Conservation (phyloP, 2,888 invertebrate species). For the Byasa hedistus region DNA sequence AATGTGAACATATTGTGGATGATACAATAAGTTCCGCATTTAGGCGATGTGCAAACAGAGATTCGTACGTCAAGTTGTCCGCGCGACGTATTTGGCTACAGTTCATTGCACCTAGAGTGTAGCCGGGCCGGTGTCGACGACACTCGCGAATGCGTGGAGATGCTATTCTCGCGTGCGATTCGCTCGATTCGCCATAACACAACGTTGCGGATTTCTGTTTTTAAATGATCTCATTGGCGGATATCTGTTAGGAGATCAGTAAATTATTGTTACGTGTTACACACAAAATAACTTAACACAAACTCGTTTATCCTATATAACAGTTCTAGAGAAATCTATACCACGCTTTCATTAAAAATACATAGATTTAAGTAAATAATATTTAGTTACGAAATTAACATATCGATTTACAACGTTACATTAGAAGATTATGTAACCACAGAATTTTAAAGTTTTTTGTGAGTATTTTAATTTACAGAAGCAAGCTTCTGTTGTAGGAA, state of each 20-base stretch:
- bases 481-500: too few relatives aligned
- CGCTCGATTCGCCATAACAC: neutral
- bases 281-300: neutral
- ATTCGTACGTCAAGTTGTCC: neutral
- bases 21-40: too few relatives aligned
- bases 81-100: constrained; percentile 17
- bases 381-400: too few relatives aligned
- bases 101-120: constrained; percentile 20
- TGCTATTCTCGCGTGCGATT: constrained; percentile 18
- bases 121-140: constrained; percentile 20
- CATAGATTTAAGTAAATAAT: too few relatives aligned
- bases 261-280: neutral
- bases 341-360: too few relatives aligned
- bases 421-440: too few relatives aligned
- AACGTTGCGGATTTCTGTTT: constrained; percentile 4
- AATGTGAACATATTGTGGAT: too few relatives aligned
- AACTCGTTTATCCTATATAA: neutral
- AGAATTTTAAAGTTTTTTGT: too few relatives aligned
- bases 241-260: neutral
- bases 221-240: neutral
- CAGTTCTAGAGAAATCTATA: neutral
- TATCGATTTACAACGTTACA: too few relatives aligned
- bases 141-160: constrained; percentile 18
- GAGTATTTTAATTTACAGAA: too few relatives aligned
- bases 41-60: neutral